Evolutionary conservation across 2,797 vertebrate genomes (phyloP).

Genomic region (Hoplostethus atlanticus): DNA sequence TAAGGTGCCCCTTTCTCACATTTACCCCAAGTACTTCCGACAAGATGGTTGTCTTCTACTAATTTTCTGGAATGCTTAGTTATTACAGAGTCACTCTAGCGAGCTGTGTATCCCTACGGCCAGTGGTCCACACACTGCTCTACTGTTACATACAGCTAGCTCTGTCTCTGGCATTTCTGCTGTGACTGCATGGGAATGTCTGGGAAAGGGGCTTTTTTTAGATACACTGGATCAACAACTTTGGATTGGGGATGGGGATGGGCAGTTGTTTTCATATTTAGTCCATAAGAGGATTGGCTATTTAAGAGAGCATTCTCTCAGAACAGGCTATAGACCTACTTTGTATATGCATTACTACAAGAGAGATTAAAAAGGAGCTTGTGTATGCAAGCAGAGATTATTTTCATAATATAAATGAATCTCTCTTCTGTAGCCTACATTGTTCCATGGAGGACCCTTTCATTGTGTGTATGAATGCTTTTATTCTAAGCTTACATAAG

Average conservation of each 20-base stretch:
- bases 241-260: constrained; percentile 52
- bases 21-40: constrained; percentile 45
- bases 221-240: constrained; percentile 71
- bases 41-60: constrained; percentile 36
- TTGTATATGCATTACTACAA: constrained; percentile 66
- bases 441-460: constrained; percentile 39
- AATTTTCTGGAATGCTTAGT: constrained; percentile 37
- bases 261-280: constrained; percentile 72
- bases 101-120: constrained; percentile 49
- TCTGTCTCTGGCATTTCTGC: constrained; percentile 66
- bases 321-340: constrained; percentile 59
- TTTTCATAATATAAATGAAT: constrained; percentile 61
- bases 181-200: constrained; percentile 75
- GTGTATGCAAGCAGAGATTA: constrained; percentile 68
- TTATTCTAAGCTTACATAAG: constrained; percentile 61
- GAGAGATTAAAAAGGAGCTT: constrained; percentile 70
- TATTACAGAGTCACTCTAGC: constrained; percentile 38
- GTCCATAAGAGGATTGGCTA: constrained; percentile 75
- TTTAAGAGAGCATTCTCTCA: constrained; percentile 64
- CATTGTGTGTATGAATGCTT: constrained; percentile 64
- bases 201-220: constrained; percentile 81
- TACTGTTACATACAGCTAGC: constrained; percentile 19
- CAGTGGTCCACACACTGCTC: constrained; percentile 28
- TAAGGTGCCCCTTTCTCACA: constrained; percentile 30
- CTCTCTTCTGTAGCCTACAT: constrained; percentile 50